These are phyloP conservation scores for Channa maculata DNA, from an alignment of 2,113 vertebrate genomes.

Conservation along the genomic window DNA sequence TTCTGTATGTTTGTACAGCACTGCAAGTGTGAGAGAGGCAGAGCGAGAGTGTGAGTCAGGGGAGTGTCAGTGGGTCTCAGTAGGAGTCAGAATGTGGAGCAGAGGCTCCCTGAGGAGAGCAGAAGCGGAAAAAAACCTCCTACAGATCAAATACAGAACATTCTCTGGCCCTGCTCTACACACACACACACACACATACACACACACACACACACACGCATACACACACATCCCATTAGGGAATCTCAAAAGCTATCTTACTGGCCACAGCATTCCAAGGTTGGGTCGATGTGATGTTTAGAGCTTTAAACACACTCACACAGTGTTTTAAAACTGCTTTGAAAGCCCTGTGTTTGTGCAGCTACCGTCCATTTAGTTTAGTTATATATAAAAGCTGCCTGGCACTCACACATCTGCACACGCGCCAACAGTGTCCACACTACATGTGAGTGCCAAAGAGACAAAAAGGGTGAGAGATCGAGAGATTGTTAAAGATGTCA, in stretches of 20 bases:
- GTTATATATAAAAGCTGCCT: slow-evolving; percentile 13
- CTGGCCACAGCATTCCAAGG: slow-evolving; percentile 41
- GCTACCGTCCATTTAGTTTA: slow-evolving; percentile 14
- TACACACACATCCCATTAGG: slow-evolving; percentile 33
- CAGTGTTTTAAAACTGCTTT: neutral
- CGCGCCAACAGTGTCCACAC: too few relatives aligned
- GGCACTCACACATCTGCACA: neutral
- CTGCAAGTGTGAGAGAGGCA: slow-evolving; percentile 47
- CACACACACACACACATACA: slow-evolving; percentile 30
- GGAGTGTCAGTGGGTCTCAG: slow-evolving; percentile 83
- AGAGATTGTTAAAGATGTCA: slow-evolving; percentile 57
- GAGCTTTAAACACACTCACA: slow-evolving; percentile 22
- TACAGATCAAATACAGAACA: slow-evolving; percentile 87
- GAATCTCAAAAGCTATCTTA: slow-evolving; percentile 42
- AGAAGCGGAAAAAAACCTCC: slow-evolving; percentile 79
- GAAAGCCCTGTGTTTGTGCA: slow-evolving; percentile 12
- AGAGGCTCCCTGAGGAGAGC: slow-evolving; percentile 82
- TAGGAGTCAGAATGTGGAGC: slow-evolving; percentile 87
- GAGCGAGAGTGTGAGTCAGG: slow-evolving; percentile 65
- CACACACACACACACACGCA: neutral
- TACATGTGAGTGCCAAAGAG: slow-evolving; percentile 1
- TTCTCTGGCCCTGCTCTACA: slow-evolving; percentile 77
- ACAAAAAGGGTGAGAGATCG: slow-evolving; percentile 21
- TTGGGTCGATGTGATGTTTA: slow-evolving; percentile 53
- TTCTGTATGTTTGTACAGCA: slow-evolving; percentile 38